Evolutionary conservation across 2,797 vertebrate species (phyloP).

Genomic region (Gila robusta): DNA sequence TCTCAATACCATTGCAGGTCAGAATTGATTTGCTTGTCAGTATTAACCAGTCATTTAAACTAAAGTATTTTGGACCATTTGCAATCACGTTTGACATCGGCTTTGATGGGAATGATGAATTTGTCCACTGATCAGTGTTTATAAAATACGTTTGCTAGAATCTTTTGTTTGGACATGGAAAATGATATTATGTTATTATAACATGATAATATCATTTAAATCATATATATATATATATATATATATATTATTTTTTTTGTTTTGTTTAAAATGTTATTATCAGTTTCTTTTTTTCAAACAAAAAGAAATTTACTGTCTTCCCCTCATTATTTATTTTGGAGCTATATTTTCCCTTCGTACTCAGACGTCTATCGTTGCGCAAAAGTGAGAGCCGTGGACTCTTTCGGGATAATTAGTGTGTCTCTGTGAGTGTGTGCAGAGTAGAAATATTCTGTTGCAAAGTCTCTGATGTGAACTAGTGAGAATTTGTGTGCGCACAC

Average conservation of each 20-base stretch:
- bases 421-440: slow-evolving; percentile 56
- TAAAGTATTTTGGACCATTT: not conserved
- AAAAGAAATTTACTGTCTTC: slow-evolving; percentile 3
- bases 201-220: too few relatives aligned
- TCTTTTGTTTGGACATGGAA: not conserved
- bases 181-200: too few relatives aligned
- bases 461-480: slow-evolving; percentile 81
- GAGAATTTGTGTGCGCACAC: slow-evolving; percentile 46
- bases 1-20: slow-evolving; percentile 99
- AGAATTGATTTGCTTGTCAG: slow-evolving; percentile 43
- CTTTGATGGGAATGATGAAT: not conserved
- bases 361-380: slow-evolving; percentile 44
- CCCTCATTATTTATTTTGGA: slow-evolving; percentile 54
- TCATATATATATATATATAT: too few relatives aligned
- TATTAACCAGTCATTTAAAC: not conserved
- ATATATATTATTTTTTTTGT: too few relatives aligned
- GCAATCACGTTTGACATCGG: too few relatives aligned
- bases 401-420: slow-evolving; percentile 62
- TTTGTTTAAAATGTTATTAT: not conserved
- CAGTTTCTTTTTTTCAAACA: not conserved
- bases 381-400: slow-evolving; percentile 66
- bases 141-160: not conserved
- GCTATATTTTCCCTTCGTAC: slow-evolving; percentile 15
- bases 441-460: slow-evolving; percentile 75
- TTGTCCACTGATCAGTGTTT: not conserved